A percentile compares a stretch with the other conserved stretches of the same genome.
Evolutionary conservation across 1,140 invertebrate genomes (phyloP).

Genomic region (Halotydeus destructor): DNA sequence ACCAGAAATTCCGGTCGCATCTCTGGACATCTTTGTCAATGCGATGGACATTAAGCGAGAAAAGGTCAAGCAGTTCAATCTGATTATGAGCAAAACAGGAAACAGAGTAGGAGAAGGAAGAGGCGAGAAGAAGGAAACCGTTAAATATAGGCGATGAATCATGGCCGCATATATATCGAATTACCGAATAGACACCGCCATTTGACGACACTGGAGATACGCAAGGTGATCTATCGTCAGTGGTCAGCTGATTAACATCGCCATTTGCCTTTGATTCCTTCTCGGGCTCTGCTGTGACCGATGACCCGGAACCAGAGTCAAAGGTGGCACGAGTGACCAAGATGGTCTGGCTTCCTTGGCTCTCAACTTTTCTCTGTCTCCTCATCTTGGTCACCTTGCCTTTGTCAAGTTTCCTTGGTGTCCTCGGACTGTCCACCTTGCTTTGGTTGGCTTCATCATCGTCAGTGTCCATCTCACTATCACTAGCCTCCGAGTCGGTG

Average conservation of each 20-base stretch:
- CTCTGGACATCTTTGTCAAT: conserved; percentile 91
- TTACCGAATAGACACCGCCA: conserved; percentile 65
- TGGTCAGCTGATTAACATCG: conserved; percentile 22
- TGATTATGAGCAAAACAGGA: not conserved
- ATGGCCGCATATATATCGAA: conserved; percentile 18
- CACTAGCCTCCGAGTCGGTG: conserved; percentile 22
- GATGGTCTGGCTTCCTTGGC: too few relatives aligned
- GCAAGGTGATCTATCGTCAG: conserved; percentile 32
- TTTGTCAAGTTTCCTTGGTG: not conserved
- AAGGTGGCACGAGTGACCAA: too few relatives aligned
- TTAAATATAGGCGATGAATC: not conserved
- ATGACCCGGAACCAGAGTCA: too few relatives aligned
- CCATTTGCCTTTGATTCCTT: conserved; percentile 18
- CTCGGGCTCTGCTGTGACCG: too few relatives aligned
- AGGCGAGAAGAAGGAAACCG: not conserved
- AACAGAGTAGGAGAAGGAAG: not conserved
- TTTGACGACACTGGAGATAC: conserved; percentile 59
- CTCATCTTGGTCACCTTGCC: too few relatives aligned
- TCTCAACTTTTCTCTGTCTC: too few relatives aligned
- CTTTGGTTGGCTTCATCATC: conserved; percentile 2
- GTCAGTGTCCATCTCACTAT: conserved; percentile 12
- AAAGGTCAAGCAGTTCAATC: conserved; percentile 44
- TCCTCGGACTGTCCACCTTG: conserved; percentile 13
- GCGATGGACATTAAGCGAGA: conserved; percentile 70
- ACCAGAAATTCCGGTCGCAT: conserved; percentile 79